phyloP scores from a whole-genome alignment of 2,888 invertebrate species.

The Lepidochrysops patricia region DNA sequence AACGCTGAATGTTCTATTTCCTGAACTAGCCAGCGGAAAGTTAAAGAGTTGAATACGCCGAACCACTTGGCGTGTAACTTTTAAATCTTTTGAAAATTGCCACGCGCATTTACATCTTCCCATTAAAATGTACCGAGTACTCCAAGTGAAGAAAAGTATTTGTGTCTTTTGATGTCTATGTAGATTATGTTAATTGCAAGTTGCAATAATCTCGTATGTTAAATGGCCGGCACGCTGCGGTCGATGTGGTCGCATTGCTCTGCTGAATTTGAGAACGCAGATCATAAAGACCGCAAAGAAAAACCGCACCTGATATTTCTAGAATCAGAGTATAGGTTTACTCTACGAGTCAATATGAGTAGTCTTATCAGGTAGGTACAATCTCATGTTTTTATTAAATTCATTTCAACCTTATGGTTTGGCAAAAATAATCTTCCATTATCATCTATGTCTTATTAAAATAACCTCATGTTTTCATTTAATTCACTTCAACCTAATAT shows the following conservation, averaged over 20 bases:
- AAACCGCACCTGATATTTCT: background rate
- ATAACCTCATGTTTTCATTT: too few relatives aligned
- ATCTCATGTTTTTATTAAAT: too few relatives aligned
- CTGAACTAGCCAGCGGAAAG: constrained; percentile 2
- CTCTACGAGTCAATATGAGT: too few relatives aligned
- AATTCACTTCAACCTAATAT: too few relatives aligned
- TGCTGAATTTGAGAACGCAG: background rate
- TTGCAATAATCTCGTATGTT: background rate
- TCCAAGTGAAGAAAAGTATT: background rate
- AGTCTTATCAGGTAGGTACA: too few relatives aligned
- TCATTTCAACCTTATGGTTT: too few relatives aligned
- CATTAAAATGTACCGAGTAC: background rate
- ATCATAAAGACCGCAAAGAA: background rate
- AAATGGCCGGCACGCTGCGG: background rate
- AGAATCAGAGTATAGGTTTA: background rate
- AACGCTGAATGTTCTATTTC: constrained; percentile 8
- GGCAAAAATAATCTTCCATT: too few relatives aligned
- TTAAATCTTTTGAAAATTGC: constrained; percentile 6
- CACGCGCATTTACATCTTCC: background rate
- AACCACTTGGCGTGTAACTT: constrained; percentile 2
- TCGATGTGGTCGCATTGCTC: background rate
- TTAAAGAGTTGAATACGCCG: background rate
- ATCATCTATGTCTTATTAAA: too few relatives aligned
- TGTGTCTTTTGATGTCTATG: background rate
- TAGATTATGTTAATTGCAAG: background rate